Evolutionary conservation across 2,797 vertebrate species (phyloP).

Genomic region (Pseudocheirus occidentalis): DNA sequence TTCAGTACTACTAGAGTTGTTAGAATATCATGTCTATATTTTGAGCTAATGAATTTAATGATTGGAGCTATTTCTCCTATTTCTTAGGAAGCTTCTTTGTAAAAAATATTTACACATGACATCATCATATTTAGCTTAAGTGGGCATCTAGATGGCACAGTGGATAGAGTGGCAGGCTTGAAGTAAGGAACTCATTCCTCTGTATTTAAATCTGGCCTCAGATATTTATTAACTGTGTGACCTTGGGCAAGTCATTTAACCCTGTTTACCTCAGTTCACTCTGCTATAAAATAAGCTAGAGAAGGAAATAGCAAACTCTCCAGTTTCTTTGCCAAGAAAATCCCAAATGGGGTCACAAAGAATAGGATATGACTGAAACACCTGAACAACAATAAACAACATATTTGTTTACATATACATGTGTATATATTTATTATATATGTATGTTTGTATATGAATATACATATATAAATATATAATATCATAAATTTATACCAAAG

Average conservation of each 20-base stretch:
- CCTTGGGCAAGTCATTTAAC: background rate
- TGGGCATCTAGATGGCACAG: background rate
- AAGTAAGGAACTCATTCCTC: background rate
- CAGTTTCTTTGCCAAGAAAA: background rate
- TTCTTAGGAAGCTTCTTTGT: background rate
- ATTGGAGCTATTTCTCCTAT: background rate
- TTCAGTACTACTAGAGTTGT: background rate
- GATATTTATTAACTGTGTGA: background rate
- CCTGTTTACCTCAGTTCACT: background rate
- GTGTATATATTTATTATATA: too few species aligned
- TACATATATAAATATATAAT: too few species aligned
- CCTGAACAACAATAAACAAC: too few species aligned
- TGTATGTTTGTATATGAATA: background rate
- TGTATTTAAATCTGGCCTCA: background rate
- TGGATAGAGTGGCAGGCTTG: background rate
- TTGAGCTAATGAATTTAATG: background rate
- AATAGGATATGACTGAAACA: too few species aligned
- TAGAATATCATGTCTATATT: background rate
- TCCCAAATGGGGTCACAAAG: too few species aligned
- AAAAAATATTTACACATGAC: background rate
- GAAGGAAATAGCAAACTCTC: background rate
- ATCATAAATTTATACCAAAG: background rate
- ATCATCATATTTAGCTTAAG: background rate
- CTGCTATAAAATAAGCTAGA: background rate
- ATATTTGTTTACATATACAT: background rate